Base-by-base conservation (phyloP, 2,888 invertebrate genomes). In the Drosophila hawaiiensis region DNA sequence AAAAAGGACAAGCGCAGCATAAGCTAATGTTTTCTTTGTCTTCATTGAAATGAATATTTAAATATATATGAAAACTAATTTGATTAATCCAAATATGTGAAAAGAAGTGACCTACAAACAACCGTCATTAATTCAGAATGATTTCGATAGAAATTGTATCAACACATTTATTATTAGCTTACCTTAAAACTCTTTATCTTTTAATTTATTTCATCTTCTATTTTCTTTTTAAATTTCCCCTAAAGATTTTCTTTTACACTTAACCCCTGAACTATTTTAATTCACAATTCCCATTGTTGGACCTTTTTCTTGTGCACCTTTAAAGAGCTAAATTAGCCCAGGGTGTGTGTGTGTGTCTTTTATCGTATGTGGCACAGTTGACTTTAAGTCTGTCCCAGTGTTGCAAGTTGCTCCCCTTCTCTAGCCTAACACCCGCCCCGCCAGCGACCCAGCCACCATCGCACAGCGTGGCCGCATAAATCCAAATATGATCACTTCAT, bases 401-500 rank as follows among this genome's bases (percentile, higher is more conserved):
- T 35, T 31, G 29, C 53, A 52, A 16, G 29, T 16, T 59, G 22
- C 19, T 12, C 29, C 22, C 29, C 41, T 6, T 4, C 28, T 22
- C 22, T 12, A 29, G 22, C 53, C n/a, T 39, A 62, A 33, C 39
- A 56, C 47, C 52, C 31, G 47, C 25, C 39, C 39, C 31, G 47
- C 19, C 43, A 33, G n/a, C 12, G 0, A 25, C 28, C 10, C 6
- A 2, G 0, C 29, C 14, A 16, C 2, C 41, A 28, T 1, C 28
- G 28, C 25, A 35, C 39, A 69, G 69, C 68, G 68, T 70, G 62
- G 70, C 70, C 90, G 91, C 91, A 92, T 91, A 92, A 92, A 92
- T 92, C 92, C 92, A 90, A 92, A 93, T 93, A 92, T 93, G 93
- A 92, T 93, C 93, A 92, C 93, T 92, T 92, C 93, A 92, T 93